These are phyloP conservation scores for Cyrtodaria siliqua DNA, from an alignment of 2,888 invertebrate genomes.

Conservation along the genomic window DNA sequence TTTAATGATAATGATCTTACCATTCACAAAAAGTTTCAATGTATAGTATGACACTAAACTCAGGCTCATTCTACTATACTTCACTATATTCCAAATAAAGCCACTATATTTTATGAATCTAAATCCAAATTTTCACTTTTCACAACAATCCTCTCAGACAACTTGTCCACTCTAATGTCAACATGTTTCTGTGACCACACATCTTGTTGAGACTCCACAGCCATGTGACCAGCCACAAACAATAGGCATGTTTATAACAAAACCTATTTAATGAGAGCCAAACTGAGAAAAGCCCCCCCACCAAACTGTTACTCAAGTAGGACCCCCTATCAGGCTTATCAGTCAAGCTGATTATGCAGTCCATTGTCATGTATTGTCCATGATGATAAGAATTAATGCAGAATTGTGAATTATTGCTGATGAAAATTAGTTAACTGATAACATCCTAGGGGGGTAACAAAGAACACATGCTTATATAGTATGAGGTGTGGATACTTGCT, in stretches of 20 bases:
- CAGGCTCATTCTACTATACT: background rate
- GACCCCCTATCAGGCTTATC: constrained; percentile 20
- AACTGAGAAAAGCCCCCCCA: no score
- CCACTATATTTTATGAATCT: background rate
- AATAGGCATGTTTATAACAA: background rate
- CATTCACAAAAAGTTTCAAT: background rate
- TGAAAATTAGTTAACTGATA: no score
- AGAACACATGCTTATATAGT: background rate
- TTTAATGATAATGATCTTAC: background rate
- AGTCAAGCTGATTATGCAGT: background rate
- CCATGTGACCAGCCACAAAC: constrained; percentile 8
- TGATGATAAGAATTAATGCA: background rate
- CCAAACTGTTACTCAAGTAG: no score
- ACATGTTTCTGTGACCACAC: constrained; percentile 5
- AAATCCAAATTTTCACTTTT: background rate
- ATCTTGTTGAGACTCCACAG: constrained; percentile 1
- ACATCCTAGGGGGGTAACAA: no score
- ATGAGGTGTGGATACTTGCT: no score
- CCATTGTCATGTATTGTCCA: constrained; percentile 2
- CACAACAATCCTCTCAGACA: background rate
- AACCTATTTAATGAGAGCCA: no score
- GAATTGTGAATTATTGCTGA: constrained; percentile 2
- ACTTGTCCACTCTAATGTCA: background rate
- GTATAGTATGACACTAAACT: constrained; percentile 2
- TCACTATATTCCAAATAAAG: background rate